Evolutionary conservation across 2,797 vertebrate genomes (phyloP).

Genomic region (Otolemur crassicaudatus): DNA sequence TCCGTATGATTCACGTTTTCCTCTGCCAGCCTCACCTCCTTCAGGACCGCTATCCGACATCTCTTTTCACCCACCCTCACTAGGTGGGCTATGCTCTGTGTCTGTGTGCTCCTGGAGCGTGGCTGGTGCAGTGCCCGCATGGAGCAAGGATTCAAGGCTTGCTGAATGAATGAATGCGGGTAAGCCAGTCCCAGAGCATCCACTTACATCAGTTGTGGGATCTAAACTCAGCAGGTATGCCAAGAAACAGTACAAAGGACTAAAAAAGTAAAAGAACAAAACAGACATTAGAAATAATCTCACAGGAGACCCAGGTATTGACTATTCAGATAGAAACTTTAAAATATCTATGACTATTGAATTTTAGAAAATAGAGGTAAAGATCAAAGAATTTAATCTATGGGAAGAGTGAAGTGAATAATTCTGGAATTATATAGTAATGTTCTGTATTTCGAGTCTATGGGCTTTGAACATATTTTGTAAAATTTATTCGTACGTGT

Average conservation of each 20-base stretch:
- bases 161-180: background rate
- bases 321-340: background rate
- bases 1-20: background rate
- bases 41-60: background rate
- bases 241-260: background rate
- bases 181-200: background rate
- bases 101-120: background rate
- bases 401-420: background rate
- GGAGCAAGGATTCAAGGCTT: background rate
- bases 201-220: background rate
- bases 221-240: background rate
- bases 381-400: background rate
- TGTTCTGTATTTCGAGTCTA: background rate
- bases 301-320: background rate
- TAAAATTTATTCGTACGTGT: background rate
- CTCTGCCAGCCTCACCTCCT: background rate
- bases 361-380: background rate
- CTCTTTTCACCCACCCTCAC: background rate
- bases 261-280: conserved; percentile 2
- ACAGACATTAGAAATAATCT: background rate
- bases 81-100: background rate
- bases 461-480: background rate
- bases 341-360: background rate
- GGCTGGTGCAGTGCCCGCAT: background rate
- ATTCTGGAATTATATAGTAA: conserved; percentile 7